A percentile compares a stretch with the other conserved stretches of the same genome.
Conservation (phyloP, 2,113 vertebrate genomes). For the Pitta sordida region DNA sequence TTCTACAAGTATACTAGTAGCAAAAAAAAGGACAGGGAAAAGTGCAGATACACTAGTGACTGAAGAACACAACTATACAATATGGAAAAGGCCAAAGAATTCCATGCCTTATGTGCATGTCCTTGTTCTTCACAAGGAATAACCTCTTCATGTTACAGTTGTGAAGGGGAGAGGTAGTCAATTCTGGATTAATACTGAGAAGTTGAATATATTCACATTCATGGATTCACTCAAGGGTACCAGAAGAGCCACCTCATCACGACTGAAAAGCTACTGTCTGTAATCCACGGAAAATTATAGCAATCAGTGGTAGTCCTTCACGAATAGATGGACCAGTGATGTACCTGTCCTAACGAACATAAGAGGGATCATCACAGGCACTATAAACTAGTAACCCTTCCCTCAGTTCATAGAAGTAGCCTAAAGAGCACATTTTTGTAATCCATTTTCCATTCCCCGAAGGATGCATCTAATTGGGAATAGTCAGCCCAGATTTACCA, state of each 20-base stretch:
- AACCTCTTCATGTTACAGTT: neutral
- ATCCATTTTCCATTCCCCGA: neutral
- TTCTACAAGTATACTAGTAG: neutral
- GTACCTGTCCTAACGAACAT: neutral
- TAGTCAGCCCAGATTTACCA: neutral
- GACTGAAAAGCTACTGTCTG: neutral
- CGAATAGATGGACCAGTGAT: neutral
- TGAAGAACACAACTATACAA: neutral
- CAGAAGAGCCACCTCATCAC: neutral
- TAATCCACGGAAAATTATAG: neutral
- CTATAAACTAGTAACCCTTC: neutral
- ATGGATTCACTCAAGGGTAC: neutral
- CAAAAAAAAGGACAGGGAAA: neutral
- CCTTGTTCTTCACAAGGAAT: neutral
- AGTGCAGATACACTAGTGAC: neutral
- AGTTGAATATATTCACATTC: neutral
- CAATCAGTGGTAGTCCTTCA: neutral
- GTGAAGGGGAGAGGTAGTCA: neutral
- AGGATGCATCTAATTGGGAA: neutral
- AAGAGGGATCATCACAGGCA: neutral
- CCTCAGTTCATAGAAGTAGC: neutral
- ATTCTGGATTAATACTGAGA: neutral
- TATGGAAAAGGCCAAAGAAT: neutral
- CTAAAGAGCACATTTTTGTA: neutral
- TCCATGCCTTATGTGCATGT: rapidly evolving